Conservation (phyloP, 2,113 vertebrate species). For the Okapia johnstoni region DNA sequence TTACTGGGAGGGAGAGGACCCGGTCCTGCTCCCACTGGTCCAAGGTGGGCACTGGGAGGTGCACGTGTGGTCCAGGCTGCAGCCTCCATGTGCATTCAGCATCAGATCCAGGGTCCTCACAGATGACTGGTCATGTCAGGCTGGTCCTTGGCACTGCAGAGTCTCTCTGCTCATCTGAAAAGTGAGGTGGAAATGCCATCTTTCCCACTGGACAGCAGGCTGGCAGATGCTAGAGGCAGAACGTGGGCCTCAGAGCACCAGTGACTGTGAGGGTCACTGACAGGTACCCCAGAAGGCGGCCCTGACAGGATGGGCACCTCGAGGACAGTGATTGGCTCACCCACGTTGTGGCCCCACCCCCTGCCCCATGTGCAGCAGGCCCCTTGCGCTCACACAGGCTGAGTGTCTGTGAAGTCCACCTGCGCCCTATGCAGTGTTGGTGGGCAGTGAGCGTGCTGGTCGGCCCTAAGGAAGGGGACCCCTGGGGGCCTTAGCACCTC, state of each 20-base stretch:
- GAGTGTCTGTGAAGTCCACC: neutral
- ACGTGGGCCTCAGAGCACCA: rapidly evolving
- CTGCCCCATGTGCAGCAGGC: neutral
- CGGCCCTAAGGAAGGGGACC: rapidly evolving
- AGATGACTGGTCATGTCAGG: neutral
- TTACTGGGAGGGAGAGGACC: neutral
- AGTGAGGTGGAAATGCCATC: neutral
- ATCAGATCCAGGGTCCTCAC: neutral
- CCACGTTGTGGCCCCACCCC: neutral
- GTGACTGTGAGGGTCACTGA: neutral
- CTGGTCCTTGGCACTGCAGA: neutral
- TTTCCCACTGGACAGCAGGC: neutral
- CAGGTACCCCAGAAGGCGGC: neutral
- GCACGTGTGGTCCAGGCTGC: neutral
- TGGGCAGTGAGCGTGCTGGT: neutral
- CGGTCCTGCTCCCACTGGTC: rapidly evolving
- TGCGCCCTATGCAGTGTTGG: neutral
- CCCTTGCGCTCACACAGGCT: neutral
- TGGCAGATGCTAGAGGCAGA: neutral
- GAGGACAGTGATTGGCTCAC: neutral
- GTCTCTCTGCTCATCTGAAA: neutral
- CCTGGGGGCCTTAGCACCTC: neutral
- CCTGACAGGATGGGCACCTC: neutral
- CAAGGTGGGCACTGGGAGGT: rapidly evolving
- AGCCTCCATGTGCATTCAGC: neutral